These are phyloP conservation scores for Rhopalosiphum nymphaeae DNA, from an alignment of 2,888 invertebrate genomes.

Conservation along the genomic window DNA sequence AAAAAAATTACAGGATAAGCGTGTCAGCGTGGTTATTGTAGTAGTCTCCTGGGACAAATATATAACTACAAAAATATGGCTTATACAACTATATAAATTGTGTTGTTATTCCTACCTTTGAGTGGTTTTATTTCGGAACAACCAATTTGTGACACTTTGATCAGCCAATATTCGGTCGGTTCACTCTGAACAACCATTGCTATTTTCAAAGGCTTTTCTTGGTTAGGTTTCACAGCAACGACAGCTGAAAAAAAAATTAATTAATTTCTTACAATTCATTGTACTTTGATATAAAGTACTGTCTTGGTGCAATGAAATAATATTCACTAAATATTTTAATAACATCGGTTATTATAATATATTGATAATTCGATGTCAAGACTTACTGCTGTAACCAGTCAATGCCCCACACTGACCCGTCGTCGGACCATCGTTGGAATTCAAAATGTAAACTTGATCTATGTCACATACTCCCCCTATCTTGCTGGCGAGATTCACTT, in stretches of 20 bases:
- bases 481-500: constrained; percentile 69
- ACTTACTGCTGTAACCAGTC: constrained; percentile 70
- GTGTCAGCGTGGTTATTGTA: not conserved
- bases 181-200: constrained; percentile 70
- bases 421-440: constrained; percentile 70
- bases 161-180: constrained; percentile 70
- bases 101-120: constrained; percentile 67
- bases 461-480: constrained; percentile 70
- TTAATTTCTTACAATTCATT: not conserved
- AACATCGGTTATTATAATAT: not conserved
- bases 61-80: constrained; percentile 27
- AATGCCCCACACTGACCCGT: constrained; percentile 70
- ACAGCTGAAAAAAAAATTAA: constrained; percentile 68
- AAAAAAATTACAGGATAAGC: constrained; percentile 4
- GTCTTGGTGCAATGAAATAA: not conserved
- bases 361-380: not conserved
- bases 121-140: constrained; percentile 69
- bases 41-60: constrained; percentile 43
- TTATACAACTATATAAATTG: not conserved
- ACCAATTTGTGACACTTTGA: constrained; percentile 69
- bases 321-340: not conserved
- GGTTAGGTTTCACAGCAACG: constrained; percentile 69
- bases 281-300: not conserved
- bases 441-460: constrained; percentile 70
- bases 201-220: constrained; percentile 69